Conservation (phyloP, 2,888 invertebrate genomes). For the Lissonota sp. region DNA sequence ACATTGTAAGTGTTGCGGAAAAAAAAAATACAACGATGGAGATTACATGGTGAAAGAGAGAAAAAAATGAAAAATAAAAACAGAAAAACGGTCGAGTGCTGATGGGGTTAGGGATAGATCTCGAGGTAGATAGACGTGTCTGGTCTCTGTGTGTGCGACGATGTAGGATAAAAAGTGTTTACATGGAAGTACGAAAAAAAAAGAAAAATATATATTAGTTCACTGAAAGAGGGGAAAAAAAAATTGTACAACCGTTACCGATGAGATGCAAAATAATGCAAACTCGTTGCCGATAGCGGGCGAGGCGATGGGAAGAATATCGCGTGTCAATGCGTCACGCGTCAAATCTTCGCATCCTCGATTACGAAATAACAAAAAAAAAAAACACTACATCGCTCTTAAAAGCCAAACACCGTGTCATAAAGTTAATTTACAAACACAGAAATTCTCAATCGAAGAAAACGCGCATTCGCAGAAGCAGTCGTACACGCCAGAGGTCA, state of each 20-base stretch:
- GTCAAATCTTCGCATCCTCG: slow-evolving; percentile 65
- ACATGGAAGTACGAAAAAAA: background rate
- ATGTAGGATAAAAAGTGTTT: slow-evolving; percentile 28
- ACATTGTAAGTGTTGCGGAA: background rate
- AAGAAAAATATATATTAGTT: background rate
- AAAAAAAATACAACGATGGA: slow-evolving; percentile 8
- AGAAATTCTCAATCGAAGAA: no score
- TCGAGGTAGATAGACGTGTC: slow-evolving; percentile 16
- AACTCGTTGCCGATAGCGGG: slow-evolving; percentile 26
- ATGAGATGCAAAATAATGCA: slow-evolving; percentile 67
- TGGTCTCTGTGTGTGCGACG: slow-evolving; percentile 9
- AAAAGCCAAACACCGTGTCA: slow-evolving; percentile 60
- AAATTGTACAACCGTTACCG: slow-evolving; percentile 51
- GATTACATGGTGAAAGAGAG: background rate
- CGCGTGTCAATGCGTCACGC: slow-evolving; percentile 66
- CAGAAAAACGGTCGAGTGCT: background rate
- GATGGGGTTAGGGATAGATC: slow-evolving; percentile 5
- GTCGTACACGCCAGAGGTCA: no score
- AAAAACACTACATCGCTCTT: slow-evolving; percentile 67
- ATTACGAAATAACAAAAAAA: slow-evolving; percentile 71
- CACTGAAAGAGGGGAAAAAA: background rate
- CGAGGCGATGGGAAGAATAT: slow-evolving; percentile 43
- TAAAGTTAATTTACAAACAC: background rate
- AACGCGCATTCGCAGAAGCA: no score
- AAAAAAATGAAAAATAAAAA: slow-evolving; percentile 1